Base-by-base conservation (phyloP, 2,888 invertebrate species). In the Pinctada fucata region DNA sequence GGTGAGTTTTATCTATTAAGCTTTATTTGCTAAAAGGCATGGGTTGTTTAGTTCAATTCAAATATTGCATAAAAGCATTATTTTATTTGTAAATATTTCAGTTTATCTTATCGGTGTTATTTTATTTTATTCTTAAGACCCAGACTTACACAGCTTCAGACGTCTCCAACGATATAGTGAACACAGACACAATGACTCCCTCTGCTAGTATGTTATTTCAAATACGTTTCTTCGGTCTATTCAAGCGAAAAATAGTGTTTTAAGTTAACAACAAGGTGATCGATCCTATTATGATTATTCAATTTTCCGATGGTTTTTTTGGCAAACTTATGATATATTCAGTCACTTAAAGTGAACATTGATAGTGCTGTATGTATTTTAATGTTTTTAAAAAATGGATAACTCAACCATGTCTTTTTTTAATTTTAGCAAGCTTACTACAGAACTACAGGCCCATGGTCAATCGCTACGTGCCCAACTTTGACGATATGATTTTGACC, bases 401-500 rank as follows among this genome's bases (percentile, higher is more conserved):
- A 31, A 31, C 31, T 0, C 31, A 31, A 31, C 31, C 0, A 31
- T 31, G 31, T 1, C 1, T n/a, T 8, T 47, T 31, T 49, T 0
- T 31, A 66, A 66, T 74, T 74, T 3, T 69, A 83, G 85, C 66
- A 3, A 66, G 13, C 3, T 70, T 82, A 2, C 66, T 88, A 73
- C 45, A 71, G 16, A 81, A 85, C 71, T 88, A 85, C 76, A 82
- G 78, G 3, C 51, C 72, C 3, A 82, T 84, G 66, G 75, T 83
- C 8, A 85, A 87, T 80, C 86, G 85, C 58, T 68, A 74, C 16
- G 84, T 88, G 4, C 83, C 82, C 1, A 86, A 86, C 3, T 85
- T 83, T 65, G 84, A 88, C 58, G 84, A 84, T 51, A 58, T 81
- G 8, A 77, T 87, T 16, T 72, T 86, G 8, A 83, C 85, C 3